Conservation (phyloP, 2,888 invertebrate genomes). For the Didymodactylos carnosus region DNA sequence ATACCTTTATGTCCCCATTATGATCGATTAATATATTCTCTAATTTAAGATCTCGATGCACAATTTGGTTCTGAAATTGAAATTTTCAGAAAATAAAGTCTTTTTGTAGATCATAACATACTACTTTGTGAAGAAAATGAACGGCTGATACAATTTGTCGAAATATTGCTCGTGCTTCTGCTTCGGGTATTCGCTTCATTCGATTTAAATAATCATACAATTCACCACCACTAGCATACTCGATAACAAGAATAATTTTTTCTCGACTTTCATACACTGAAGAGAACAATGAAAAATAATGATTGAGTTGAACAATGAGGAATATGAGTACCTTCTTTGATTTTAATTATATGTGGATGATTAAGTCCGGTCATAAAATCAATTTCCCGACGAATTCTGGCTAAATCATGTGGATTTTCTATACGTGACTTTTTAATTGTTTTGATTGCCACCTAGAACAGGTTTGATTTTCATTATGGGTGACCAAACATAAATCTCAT, state of each 20-base stretch:
- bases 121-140: constrained; percentile 78
- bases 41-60: constrained; percentile 79
- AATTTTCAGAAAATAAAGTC: background rate
- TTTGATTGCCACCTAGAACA: constrained; percentile 64
- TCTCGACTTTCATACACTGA: constrained; percentile 95
- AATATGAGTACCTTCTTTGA: constrained; percentile 69
- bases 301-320: background rate
- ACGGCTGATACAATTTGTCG: constrained; percentile 86
- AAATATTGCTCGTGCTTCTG: constrained; percentile 78
- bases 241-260: constrained; percentile 97
- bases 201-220: constrained; percentile 86
- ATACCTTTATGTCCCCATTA: constrained; percentile 75
- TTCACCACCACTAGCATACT: constrained; percentile 93
- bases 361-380: constrained; percentile 95
- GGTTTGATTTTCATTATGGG: constrained; percentile 4
- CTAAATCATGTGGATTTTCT: constrained; percentile 63
- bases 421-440: constrained; percentile 38
- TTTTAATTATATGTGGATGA: constrained; percentile 97
- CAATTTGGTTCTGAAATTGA: constrained; percentile 58
- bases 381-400: constrained; percentile 83
- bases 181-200: constrained; percentile 61
- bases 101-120: background rate
- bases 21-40: constrained; percentile 83
- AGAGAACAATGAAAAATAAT: constrained; percentile 24
- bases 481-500: constrained; percentile 1